Evolutionary conservation across 53 echinoderm and acorn worm species (phyloP).

Genomic region (Mesocentrotus franciscanus): DNA sequence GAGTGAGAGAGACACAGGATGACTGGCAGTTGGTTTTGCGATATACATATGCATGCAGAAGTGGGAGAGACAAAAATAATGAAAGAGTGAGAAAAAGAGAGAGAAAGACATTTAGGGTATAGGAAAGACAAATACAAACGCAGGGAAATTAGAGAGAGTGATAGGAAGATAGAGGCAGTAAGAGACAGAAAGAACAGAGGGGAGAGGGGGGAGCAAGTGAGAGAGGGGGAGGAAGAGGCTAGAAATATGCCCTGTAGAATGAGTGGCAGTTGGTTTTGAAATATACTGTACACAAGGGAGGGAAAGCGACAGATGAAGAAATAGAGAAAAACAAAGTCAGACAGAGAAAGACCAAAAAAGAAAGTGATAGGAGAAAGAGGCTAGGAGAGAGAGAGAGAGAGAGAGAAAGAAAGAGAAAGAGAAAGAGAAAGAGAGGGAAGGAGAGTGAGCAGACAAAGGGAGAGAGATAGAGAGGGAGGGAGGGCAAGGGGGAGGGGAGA

Average conservation of each 20-base stretch:
- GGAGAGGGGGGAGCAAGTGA: no score
- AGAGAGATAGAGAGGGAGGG: no score
- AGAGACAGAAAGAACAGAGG: no score
- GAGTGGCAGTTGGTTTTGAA: no score
- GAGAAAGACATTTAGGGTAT: background rate
- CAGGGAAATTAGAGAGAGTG: background rate
- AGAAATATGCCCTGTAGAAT: background rate
- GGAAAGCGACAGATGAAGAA: background rate
- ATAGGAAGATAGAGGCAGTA: background rate
- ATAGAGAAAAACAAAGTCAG: background rate
- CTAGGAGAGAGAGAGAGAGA: background rate
- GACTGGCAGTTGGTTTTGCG: no score
- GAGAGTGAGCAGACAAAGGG: no score
- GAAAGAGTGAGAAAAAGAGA: background rate
- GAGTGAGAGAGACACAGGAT: background rate
- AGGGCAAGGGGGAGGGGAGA: background rate
- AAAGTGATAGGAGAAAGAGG: background rate
- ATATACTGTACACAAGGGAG: no score
- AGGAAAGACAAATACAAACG: no score
- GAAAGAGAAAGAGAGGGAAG: background rate
- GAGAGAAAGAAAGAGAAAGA: background rate
- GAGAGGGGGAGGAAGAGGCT: background rate
- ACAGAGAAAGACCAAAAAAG: background rate
- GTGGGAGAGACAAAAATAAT: background rate
- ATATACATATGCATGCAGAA: no score